A percentile compares a stretch with the other conserved stretches of the same genome.
Conservation (phyloP, 2,888 invertebrate genomes). For the Schizaphis graminum region DNA sequence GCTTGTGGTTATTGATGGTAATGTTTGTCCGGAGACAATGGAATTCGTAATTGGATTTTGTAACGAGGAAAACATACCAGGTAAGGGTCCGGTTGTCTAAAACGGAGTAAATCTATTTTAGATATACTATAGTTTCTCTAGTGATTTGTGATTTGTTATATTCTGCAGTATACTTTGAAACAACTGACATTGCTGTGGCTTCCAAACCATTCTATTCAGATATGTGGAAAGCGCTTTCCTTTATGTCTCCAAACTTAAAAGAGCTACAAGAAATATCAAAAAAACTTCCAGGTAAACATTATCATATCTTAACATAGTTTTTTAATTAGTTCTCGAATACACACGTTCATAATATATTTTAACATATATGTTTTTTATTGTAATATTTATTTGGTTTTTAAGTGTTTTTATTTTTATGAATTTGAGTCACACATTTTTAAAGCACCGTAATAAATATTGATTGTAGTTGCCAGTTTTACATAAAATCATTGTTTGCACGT, state of each 20-base stretch:
- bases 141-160: constrained; percentile 34
- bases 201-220: constrained; percentile 77
- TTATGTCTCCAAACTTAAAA: constrained; percentile 84
- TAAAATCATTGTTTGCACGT: neutral
- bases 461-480: neutral
- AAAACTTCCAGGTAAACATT: constrained; percentile 71
- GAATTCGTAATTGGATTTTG: constrained; percentile 77
- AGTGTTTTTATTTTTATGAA: neutral
- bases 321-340: neutral
- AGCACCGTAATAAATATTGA: neutral
- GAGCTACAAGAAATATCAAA: constrained; percentile 81
- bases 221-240: constrained; percentile 73
- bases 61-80: constrained; percentile 76
- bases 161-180: constrained; percentile 86
- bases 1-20: constrained; percentile 88
- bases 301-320: neutral
- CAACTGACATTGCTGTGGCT: constrained; percentile 86
- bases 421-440: neutral
- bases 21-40: constrained; percentile 80
- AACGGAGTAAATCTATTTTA: constrained; percentile 31
- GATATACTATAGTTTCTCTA: neutral
- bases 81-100: constrained; percentile 72
- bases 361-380: neutral
- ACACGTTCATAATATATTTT: neutral
- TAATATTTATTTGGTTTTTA: neutral